A percentile compares a stretch with the other conserved stretches of the same genome.
Conservation (phyloP, 2,797 vertebrate species). For the Neosalanx taihuensis region DNA sequence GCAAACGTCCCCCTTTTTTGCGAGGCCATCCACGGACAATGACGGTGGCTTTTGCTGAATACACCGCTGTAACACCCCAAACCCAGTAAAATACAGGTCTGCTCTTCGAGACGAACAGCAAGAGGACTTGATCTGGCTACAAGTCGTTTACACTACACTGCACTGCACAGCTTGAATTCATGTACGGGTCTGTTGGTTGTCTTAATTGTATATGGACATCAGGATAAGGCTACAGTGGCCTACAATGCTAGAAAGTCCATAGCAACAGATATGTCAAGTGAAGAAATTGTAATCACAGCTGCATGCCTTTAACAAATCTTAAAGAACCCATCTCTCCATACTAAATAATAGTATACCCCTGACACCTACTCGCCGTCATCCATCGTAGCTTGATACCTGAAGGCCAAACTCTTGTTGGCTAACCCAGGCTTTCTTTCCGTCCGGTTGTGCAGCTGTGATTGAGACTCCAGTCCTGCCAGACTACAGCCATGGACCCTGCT, state of each 20-base stretch:
- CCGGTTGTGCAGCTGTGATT: neutral
- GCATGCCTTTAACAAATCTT: neutral
- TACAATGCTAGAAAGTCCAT: conserved; percentile 1
- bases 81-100: conserved; percentile 2
- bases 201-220: neutral
- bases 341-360: neutral
- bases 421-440: conserved; percentile 29
- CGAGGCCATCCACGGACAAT: conserved; percentile 27
- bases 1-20: conserved; percentile 13
- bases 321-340: neutral
- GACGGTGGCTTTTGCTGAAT: conserved; percentile 30
- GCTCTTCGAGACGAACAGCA: neutral
- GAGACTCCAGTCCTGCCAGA: too few species aligned
- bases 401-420: neutral
- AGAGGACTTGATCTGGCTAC: conserved; percentile 1
- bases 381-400: neutral
- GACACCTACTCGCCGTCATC: neutral
- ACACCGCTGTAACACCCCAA: conserved; percentile 9
- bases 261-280: conserved; percentile 1
- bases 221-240: neutral
- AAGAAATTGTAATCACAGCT: neutral
- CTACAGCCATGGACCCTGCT: conserved; percentile 49
- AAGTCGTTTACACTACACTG: neutral
- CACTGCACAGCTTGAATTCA: neutral
- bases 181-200: conserved; percentile 5